These are phyloP conservation scores for Tridacna gigas DNA, from an alignment of 2,888 invertebrate species.

Conservation along the genomic window DNA sequence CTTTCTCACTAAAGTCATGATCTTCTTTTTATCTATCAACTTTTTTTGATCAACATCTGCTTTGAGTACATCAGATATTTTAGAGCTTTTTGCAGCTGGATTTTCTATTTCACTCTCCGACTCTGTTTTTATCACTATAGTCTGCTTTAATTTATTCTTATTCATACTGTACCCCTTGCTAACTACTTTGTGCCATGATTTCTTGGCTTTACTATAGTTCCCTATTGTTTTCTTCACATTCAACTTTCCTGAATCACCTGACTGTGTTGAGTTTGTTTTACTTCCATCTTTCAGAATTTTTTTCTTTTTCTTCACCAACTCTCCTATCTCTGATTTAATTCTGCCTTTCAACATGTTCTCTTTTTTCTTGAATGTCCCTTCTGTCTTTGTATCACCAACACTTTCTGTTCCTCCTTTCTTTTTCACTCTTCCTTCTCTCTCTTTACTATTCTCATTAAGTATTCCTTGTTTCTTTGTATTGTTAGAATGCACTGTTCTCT, in stretches of 20 bases:
- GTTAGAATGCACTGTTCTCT: not conserved
- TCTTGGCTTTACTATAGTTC: constrained; percentile 31
- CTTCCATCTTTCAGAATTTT: not conserved
- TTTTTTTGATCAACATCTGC: constrained; percentile 1
- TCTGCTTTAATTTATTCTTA: constrained; percentile 31
- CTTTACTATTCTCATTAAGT: not conserved
- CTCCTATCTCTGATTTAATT: not conserved
- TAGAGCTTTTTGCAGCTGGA: not conserved
- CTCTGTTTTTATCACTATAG: constrained; percentile 25
- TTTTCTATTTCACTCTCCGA: constrained; percentile 14
- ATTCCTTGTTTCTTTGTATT: not conserved
- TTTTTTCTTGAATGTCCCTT: not conserved
- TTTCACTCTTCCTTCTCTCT: not conserved
- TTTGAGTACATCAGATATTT: not conserved
- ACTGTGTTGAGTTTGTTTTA: not conserved
- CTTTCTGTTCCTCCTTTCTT: not conserved
- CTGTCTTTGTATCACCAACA: not conserved
- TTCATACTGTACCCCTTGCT: not conserved
- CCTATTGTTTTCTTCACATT: constrained; percentile 33
- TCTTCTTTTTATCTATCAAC: not conserved
- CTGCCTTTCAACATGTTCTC: not conserved
- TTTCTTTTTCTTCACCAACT: not conserved
- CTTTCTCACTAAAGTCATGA: constrained; percentile 17
- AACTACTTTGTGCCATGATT: not conserved
- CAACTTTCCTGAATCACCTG: constrained; percentile 27